These are phyloP conservation scores for Mechanitis messenoides DNA, from an alignment of 2,888 invertebrate species.

Conservation along the genomic window DNA sequence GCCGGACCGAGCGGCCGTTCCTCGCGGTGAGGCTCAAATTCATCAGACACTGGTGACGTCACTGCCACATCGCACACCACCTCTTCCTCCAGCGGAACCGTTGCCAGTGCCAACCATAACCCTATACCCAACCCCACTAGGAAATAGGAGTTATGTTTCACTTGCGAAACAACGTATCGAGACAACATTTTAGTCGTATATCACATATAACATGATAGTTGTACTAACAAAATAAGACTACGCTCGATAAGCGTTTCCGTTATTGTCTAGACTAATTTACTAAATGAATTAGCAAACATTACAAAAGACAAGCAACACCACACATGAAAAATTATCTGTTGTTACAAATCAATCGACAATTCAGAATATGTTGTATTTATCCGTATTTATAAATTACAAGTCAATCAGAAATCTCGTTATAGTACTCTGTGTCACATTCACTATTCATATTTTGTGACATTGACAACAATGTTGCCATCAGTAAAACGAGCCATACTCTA, in stretches of 20 bases:
- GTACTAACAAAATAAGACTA: neutral
- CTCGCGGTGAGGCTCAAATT: slow-evolving; percentile 62
- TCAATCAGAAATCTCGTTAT: too few species aligned
- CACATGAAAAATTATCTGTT: too few species aligned
- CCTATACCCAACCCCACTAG: slow-evolving; percentile 75
- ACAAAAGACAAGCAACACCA: too few species aligned
- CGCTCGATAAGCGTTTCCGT: slow-evolving; percentile 1
- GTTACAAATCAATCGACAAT: too few species aligned
- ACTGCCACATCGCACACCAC: slow-evolving; percentile 33
- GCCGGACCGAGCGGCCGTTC: slow-evolving; percentile 45
- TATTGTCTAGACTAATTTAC: too few species aligned
- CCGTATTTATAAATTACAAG: too few species aligned
- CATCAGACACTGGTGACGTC: slow-evolving; percentile 41
- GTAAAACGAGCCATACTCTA: too few species aligned
- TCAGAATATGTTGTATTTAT: too few species aligned
- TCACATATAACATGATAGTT: slow-evolving; percentile 11
- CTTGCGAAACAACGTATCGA: slow-evolving; percentile 65
- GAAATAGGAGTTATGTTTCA: slow-evolving; percentile 77
- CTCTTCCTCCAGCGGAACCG: slow-evolving; percentile 66
- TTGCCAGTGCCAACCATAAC: slow-evolving; percentile 71
- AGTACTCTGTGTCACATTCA: too few species aligned
- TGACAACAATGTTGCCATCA: too few species aligned
- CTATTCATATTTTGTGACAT: too few species aligned
- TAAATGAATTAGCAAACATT: too few species aligned
- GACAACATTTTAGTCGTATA: slow-evolving; percentile 49